Evolutionary conservation across 2,888 invertebrate genomes (phyloP), one percentile per base, ranked within the genome.

Genomic region (Lysandra coridon): DNA sequence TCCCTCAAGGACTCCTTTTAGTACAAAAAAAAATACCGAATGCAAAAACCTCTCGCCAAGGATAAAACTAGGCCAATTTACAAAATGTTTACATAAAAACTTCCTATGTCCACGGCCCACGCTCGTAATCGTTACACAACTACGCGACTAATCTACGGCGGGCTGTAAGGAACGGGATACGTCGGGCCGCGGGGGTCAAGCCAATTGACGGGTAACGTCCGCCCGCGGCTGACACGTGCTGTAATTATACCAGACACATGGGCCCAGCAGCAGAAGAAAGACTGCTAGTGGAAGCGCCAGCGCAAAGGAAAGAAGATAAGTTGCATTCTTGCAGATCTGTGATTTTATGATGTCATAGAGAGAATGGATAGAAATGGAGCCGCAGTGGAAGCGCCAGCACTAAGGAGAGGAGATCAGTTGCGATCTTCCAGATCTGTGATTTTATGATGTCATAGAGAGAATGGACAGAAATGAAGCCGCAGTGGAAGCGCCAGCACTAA

Each of bases 131-230:
- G 33, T 76, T 76, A 76, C 17, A 76, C 76, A 76, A 76, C 76
- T 14, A 23, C 49, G 40, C n/a, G 40, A 44, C 44, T 74, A 44
- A 44, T 44, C 74, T 75, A 53, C 30, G 14, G 75, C 23, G 23
- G 23, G 4, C n/a, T 23, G 75, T 40, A 17, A 17, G 87, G 86
- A 85, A 89, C 91, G 92, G 91, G 90, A 91, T 89, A 87, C 86
- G 88, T 86, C 90, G 89, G 88, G 84, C 87, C 88, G 86, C 90
- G 89, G 90, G 92, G 93, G 93, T 93, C 93, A 93, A 93, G 90
- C 91, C 93, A 93, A 94, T 93, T 93, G 92, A 90, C 88, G 90
- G 87, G 88, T 86, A 86, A 90, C 92, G 90, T 92, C 92, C 93
- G 92, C 90, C 84, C 87, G 87, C 85, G 80, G 85, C 84, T 86